Evolutionary conservation across 2,113 vertebrate genomes (phyloP), one percentile per base, ranked within the genome.

Genomic region (Trichomycterus rosablanca): DNA sequence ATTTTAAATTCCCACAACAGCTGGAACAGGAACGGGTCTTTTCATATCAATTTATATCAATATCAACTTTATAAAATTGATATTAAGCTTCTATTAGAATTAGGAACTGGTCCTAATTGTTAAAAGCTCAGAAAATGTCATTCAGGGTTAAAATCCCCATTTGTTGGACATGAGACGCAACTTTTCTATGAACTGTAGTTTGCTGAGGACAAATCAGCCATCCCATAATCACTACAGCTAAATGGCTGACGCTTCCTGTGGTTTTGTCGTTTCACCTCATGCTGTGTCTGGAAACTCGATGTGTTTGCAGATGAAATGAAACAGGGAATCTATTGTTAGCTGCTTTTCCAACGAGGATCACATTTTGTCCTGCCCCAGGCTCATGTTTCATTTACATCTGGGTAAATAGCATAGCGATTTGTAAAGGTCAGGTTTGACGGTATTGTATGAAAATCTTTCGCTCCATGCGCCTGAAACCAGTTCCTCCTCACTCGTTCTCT

Each of bases 221-320:
- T 3, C 53, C 22, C n/a, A n/a, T n/a, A n/a, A n/a, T n/a, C n/a
- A n/a, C n/a, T n/a, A n/a, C n/a, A n/a, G n/a, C n/a, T n/a, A n/a
- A n/a, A n/a, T 16, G 4, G 5, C 5, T 11, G 51, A 12, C 1
- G 14, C 39, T 8, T 23, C 1, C 1, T 65, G 28, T 28, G 28
- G 16, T 16, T 18, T 16, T 37, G 53, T 52, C 53, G 50, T 24
- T 12, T 40, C 5, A 12, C n/a, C 12, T 10, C 40, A 40, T 32
- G 37, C 28, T 35, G 49, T 6, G 19, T 16, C 15, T 18, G 24
- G 45, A 22, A 35, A 50, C 45, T 56, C 45, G 20, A 59, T 15
- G 26, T 20, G 23, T 59, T 55, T 74, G 61, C 68, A 74, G 35
- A 23, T 67, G 64, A 32, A 32, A 57, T 39, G 48, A 59, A 68